Base-by-base conservation (phyloP, 2,888 invertebrate genomes). In the Cremastobaeus sp. region DNA sequence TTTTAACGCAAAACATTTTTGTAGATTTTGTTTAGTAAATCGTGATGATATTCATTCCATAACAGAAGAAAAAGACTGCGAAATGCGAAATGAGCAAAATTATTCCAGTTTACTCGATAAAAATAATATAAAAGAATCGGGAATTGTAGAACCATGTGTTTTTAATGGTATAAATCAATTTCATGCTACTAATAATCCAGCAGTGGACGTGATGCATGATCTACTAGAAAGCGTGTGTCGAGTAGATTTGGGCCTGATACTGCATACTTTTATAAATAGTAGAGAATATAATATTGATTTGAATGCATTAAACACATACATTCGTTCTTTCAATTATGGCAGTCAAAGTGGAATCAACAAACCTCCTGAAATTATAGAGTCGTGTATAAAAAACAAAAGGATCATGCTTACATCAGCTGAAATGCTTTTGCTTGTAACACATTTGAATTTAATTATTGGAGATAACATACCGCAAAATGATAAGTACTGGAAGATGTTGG, bases 11-110 rank as follows among this genome's bases (percentile, higher is more conserved):
- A 15, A 28, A 8, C 14, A 37, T 11, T 78, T 74, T 54, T 77
- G 78, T 52, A 45, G 78, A 30, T 71, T 77, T 45, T 79, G 79
- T 57, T n/a, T n/a, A n/a, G n/a, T n/a, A n/a, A n/a, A n/a, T n/a
- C n/a, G n/a, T n/a, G n/a, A n/a, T n/a, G n/a, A n/a, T n/a, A n/a
- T n/a, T n/a, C n/a, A n/a, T n/a, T n/a, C n/a, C n/a, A n/a, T n/a
- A n/a, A n/a, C n/a, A n/a, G n/a, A n/a, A n/a, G n/a, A n/a, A n/a
- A n/a, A n/a, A n/a, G n/a, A n/a, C 3, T 37, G 37, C 11, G 11
- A 0, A 9, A 12, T 60, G 2, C 41, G 59, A n/a, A 18, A 17
- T 32, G 2, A 2, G 18, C 5, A 32, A n/a, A 32, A 62, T 21
- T 62, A 39, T 14, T 1, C 17, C 1, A 8, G 9, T 9, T 9